Conservation (phyloP, 2,113 vertebrate species). For the Hirundichthys speculiger region DNA sequence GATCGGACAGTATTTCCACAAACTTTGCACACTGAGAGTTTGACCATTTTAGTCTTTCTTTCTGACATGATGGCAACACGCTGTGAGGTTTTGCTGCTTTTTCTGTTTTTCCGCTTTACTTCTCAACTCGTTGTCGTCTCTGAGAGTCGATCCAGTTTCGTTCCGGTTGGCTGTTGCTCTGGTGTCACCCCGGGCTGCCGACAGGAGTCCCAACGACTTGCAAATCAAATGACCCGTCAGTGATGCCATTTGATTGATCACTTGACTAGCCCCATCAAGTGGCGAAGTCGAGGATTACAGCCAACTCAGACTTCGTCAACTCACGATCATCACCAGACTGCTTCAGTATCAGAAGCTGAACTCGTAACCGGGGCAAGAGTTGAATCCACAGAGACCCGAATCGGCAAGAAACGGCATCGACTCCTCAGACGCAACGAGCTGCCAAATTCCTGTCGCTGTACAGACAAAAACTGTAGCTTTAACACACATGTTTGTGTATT, state of each 20-base stretch:
- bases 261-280: not conserved
- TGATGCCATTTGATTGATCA: too few species aligned
- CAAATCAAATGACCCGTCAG: too few species aligned
- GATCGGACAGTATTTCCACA: too few species aligned
- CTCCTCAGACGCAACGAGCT: too few species aligned
- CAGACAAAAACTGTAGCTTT: constrained; percentile 13
- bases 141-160: constrained; percentile 14
- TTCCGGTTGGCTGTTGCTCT: not conserved
- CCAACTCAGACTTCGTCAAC: not conserved
- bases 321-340: not conserved
- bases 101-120: constrained; percentile 27
- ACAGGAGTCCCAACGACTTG: too few species aligned
- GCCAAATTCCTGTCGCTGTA: not conserved
- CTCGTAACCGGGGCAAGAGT: too few species aligned
- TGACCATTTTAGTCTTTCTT: too few species aligned
- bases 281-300: not conserved
- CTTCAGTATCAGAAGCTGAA: not conserved
- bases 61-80: too few species aligned
- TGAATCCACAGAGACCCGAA: too few species aligned
- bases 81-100: constrained; percentile 28
- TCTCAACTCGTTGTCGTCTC: not conserved
- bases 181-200: too few species aligned
- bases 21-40: too few species aligned
- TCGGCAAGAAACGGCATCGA: too few species aligned
- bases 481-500: not conserved